Evolutionary conservation across 2,888 invertebrate species (phyloP).

Genomic region (Nemoura dubitans): DNA sequence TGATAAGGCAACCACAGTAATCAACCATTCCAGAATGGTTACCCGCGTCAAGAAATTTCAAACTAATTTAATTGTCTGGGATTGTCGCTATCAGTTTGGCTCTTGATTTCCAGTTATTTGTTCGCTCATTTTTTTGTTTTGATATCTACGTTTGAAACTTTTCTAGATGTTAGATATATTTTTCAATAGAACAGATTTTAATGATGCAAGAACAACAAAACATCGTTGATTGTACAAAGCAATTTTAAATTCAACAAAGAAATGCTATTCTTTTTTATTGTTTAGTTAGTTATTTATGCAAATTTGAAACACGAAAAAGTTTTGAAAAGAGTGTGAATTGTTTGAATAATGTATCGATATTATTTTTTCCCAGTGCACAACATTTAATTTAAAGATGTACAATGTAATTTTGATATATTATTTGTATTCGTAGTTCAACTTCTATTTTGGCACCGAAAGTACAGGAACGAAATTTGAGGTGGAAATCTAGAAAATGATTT

Average conservation of each 20-base stretch:
- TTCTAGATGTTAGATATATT: no score
- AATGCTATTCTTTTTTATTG: background rate
- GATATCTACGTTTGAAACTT: background rate
- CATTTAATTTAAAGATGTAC: background rate
- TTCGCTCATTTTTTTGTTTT: background rate
- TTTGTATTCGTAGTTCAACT: background rate
- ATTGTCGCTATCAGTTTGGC: background rate
- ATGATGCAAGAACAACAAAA: background rate
- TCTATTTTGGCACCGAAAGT: background rate
- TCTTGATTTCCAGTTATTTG: background rate
- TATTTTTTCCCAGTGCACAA: background rate
- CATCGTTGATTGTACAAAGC: background rate
- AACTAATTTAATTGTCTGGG: background rate
- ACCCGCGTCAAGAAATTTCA: background rate
- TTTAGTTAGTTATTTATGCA: background rate
- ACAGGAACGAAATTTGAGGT: background rate
- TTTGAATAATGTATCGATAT: background rate
- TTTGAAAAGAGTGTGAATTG: background rate
- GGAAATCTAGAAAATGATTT: background rate
- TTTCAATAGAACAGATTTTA: background rate
- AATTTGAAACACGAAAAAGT: background rate
- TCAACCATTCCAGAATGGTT: background rate
- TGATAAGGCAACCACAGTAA: constrained; percentile 28
- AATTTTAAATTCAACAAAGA: background rate
- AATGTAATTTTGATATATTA: background rate